Percentiles rank a stretch among this genome's conserved stretches.
phyloP scores from a whole-genome alignment of 2,888 invertebrate species.

The Dorcus hopei region DNA sequence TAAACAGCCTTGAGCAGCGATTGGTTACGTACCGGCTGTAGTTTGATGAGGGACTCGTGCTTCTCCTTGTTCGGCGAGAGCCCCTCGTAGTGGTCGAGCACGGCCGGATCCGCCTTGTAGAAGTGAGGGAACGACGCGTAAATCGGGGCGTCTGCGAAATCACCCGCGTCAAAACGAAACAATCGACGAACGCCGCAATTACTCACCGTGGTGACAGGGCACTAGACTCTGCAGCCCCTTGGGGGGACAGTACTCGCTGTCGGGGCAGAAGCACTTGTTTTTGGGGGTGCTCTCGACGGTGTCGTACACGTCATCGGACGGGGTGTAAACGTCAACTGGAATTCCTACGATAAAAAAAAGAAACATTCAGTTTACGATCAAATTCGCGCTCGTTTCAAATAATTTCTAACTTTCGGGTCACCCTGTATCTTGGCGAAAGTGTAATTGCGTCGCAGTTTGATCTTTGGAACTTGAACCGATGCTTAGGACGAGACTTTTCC shows the following conservation, averaged over 20 bases:
- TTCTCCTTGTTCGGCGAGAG: slow-evolving; percentile 64
- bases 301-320: slow-evolving; percentile 68
- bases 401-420: too few relatives aligned
- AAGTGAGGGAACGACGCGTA: slow-evolving; percentile 89
- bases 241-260: slow-evolving; percentile 65
- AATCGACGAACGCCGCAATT: not conserved
- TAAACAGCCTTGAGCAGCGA: too few relatives aligned
- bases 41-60: slow-evolving; percentile 78
- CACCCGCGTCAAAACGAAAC: not conserved
- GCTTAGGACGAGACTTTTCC: too few relatives aligned
- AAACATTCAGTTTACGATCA: too few relatives aligned
- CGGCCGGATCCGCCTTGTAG: slow-evolving; percentile 70
- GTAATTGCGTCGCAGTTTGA: too few relatives aligned
- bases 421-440: too few relatives aligned
- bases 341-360: slow-evolving; percentile 54
- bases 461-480: too few relatives aligned
- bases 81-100: slow-evolving; percentile 68
- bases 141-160: slow-evolving; percentile 72
- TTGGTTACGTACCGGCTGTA: slow-evolving; percentile 69
- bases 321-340: slow-evolving; percentile 68
- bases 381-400: too few relatives aligned
- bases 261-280: slow-evolving; percentile 75
- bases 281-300: slow-evolving; percentile 63
- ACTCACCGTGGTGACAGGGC: slow-evolving; percentile 80
- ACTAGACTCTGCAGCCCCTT: slow-evolving; percentile 81